A percentile compares a stretch with the other conserved stretches of the same genome.
Conservation (phyloP, 2,113 vertebrate species). For the Prionailurus viverrinus region DNA sequence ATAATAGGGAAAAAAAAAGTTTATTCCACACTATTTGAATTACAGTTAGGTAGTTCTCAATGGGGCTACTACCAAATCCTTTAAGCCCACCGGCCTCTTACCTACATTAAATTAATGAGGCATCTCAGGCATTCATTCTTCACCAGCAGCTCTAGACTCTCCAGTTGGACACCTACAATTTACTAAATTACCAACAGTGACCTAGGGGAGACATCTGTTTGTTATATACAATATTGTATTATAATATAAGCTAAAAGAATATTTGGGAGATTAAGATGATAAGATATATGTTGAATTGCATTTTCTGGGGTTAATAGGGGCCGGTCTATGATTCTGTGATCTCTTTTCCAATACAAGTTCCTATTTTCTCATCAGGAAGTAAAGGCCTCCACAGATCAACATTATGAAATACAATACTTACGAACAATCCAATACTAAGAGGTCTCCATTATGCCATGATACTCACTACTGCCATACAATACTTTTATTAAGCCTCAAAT, state of each 20-base stretch:
- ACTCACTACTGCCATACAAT: slow-evolving; percentile 62
- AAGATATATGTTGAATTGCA: slow-evolving; percentile 50
- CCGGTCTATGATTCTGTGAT: slow-evolving; percentile 15
- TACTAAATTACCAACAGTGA: slow-evolving; percentile 77
- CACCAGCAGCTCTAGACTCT: slow-evolving; percentile 67
- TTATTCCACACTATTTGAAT: slow-evolving; percentile 72
- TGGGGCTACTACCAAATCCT: slow-evolving; percentile 80
- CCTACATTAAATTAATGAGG: slow-evolving; percentile 84
- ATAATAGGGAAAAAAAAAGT: slow-evolving; percentile 67
- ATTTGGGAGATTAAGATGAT: slow-evolving; percentile 73
- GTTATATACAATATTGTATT: slow-evolving; percentile 66
- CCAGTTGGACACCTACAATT: slow-evolving; percentile 81
- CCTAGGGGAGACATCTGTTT: slow-evolving; percentile 72
- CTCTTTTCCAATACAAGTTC: slow-evolving; percentile 56
- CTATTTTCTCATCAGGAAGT: slow-evolving; percentile 67
- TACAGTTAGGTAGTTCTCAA: slow-evolving; percentile 74
- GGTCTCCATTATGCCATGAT: slow-evolving; percentile 42
- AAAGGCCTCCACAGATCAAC: slow-evolving; percentile 48
- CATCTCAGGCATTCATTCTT: slow-evolving; percentile 78
- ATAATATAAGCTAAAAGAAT: slow-evolving; percentile 69
- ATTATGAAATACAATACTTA: slow-evolving; percentile 62
- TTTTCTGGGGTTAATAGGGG: slow-evolving; percentile 74
- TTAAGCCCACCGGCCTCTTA: slow-evolving; percentile 79
- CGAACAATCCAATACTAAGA: slow-evolving; percentile 45
- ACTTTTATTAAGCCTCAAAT: slow-evolving; percentile 77